Base-by-base conservation (phyloP, 1,140 invertebrate species). In the Mesaphorura yosii region DNA sequence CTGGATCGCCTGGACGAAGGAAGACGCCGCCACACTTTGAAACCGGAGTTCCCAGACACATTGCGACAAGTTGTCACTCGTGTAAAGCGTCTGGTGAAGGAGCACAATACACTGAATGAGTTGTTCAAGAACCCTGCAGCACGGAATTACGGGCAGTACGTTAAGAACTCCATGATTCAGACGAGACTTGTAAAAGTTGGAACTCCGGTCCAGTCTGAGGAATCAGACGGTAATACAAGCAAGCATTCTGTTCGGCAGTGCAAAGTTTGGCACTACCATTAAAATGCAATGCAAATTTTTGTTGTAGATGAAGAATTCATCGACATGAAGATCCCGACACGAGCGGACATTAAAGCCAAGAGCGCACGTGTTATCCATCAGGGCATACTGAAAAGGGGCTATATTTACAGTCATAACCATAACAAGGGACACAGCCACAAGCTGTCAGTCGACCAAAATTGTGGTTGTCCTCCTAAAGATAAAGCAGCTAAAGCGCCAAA, bases 261-360 rank as follows among this genome's bases (percentile, higher is more conserved):
- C n/a, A n/a, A n/a, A n/a, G n/a, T n/a, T n/a, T n/a, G n/a, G n/a
- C n/a, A n/a, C n/a, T n/a, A n/a, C n/a, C n/a, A n/a, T n/a, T n/a
- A n/a, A n/a, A n/a, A n/a, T n/a, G n/a, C n/a, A n/a, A n/a, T n/a
- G n/a, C 26, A 5, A 14, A 39, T 22, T 25, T 15, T 34, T 27
- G 17, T n/a, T 37, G 5, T 28, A 22, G 60, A 63, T 31, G 60
- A 54, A 23, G 54, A 55, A 12, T 47, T 59, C n/a, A 23, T 26
- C 4, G 60, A 63, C 25, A 46, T 49, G 6, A 59, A 59, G 45
- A 55, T 63, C 23, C 55, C 60, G 5, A 41, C 42, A 12, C 5
- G 60, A 29, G 1, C 17, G 3, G 60, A 63, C 15, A 59, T 63
- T 19, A 63, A 63, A 31, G 51, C 57, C 2, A 51, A 50, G 48